A percentile compares a stretch with the other conserved stretches of the same genome.
Evolutionary conservation across 2,888 invertebrate species (phyloP).

Genomic region (Melitaea athalia): DNA sequence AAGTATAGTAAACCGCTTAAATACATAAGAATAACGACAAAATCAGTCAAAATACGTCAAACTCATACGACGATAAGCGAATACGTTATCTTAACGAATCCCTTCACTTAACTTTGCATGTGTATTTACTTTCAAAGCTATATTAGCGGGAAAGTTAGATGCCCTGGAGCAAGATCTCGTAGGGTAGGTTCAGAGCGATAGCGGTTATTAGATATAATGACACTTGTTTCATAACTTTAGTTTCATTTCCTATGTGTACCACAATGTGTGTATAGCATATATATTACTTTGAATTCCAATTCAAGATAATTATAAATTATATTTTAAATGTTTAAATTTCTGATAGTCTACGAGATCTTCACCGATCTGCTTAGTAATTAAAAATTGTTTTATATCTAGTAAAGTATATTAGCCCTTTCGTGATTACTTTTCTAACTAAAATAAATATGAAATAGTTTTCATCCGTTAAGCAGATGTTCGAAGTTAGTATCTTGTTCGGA

Average conservation of each 20-base stretch:
- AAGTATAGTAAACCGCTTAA: no score
- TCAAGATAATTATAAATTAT: no score
- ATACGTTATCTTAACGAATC: neutral
- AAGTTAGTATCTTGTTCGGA: no score
- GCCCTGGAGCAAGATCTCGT: neutral
- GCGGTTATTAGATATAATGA: constrained; percentile 5
- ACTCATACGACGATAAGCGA: neutral
- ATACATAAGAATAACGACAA: no score
- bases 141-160: neutral
- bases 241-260: neutral
- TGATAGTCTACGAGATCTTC: no score
- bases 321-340: no score
- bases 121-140: neutral
- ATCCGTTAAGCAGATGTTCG: no score
- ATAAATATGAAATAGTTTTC: no score
- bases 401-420: no score
- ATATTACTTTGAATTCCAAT: neutral
- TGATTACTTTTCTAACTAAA: no score
- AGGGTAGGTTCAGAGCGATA: neutral
- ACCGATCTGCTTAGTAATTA: no score
- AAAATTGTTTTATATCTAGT: no score
- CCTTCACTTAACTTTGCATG: neutral
- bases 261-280: neutral
- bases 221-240: constrained; percentile 10
- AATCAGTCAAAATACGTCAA: neutral